Evolutionary conservation across 2,113 vertebrate species (phyloP), one percentile per base, ranked within the genome.

Genomic region (Halichoerus grypus): DNA sequence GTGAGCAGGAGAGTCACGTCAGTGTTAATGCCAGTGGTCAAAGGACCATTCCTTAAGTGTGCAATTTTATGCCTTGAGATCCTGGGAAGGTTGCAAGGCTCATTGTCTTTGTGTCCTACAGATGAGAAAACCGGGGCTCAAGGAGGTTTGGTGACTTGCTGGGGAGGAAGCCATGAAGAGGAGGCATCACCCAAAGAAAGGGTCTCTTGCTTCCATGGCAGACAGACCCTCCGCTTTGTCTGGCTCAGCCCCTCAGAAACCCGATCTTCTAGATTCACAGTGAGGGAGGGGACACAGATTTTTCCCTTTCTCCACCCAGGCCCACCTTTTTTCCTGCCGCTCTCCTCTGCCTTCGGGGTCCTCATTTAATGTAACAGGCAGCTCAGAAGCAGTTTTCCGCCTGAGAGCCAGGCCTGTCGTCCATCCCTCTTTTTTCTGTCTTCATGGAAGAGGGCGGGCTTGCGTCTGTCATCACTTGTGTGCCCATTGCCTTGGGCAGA

Each of bases 31-130:
- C 39, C 39, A 55, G 24, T 33, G 22, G 88, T 96, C 21, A 88
- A 91, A 91, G 71, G 39, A 63, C 69, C 74, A 18, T 89, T 88
- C 39, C 77, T 92, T 53, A 86, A 87, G 87, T 57, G 59, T 83
- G 69, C 69, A 26, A 46, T 79, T 95, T 97, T 55, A 18, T 87
- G 74, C 72, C 33, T 93, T 51, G 67, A 92, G 95, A 97, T 65
- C 51, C 61, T 72, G 16, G 79, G 79, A 89, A 46, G n/a, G 57
- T 88, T 61, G 61, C 36, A 59, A 36, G 49, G 33, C 88, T 85
- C 26, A 33, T 94, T 89, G 51, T 94, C 26, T 96, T 88, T 82
- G 61, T 71, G 69, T 88, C 69, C 61, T 49, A 16, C 49, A 51
- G 22, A 57, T 82, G 67, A 90, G 61, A 96, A 96, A 90, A 67